Conservation (phyloP, 2,113 vertebrate genomes). For the Epinephelus fuscoguttatus region DNA sequence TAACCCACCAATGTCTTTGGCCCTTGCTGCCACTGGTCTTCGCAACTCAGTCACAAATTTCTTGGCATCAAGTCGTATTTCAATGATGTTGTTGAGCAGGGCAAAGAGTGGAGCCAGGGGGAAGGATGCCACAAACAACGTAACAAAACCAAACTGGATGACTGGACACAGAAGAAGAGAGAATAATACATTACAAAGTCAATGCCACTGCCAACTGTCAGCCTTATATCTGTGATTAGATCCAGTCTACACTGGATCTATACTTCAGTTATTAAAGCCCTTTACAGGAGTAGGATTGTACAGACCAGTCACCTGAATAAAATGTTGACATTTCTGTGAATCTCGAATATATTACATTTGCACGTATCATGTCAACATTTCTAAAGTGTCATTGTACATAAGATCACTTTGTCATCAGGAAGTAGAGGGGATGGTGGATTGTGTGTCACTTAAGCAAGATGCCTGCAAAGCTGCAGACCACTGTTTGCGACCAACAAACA, state of each 20-base stretch:
- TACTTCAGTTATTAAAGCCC: too few relatives aligned
- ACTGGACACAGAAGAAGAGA: slow-evolving; percentile 82
- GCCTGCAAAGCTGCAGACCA: too few relatives aligned
- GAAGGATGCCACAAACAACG: slow-evolving; percentile 97
- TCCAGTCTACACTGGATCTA: too few relatives aligned
- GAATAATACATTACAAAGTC: not conserved
- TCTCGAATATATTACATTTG: too few relatives aligned
- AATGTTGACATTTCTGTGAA: too few relatives aligned
- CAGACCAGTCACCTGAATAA: too few relatives aligned
- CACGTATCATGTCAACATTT: too few relatives aligned
- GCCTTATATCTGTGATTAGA: not conserved
- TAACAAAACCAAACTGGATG: slow-evolving; percentile 99
- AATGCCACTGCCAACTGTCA: not conserved
- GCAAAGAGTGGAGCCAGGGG: slow-evolving; percentile 96
- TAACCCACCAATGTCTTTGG: slow-evolving; percentile 95
- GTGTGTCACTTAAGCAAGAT: too few relatives aligned
- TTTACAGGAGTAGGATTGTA: not conserved
- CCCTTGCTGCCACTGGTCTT: slow-evolving; percentile 94
- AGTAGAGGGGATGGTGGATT: too few relatives aligned
- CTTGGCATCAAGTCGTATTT: slow-evolving; percentile 97
- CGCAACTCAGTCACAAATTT: slow-evolving; percentile 96
- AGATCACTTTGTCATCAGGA: too few relatives aligned
- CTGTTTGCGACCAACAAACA: too few relatives aligned
- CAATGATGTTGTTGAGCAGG: slow-evolving; percentile 98
- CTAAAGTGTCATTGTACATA: too few relatives aligned